phyloP scores from a whole-genome alignment of 2,797 vertebrate genomes.

The Psittacula echo region DNA sequence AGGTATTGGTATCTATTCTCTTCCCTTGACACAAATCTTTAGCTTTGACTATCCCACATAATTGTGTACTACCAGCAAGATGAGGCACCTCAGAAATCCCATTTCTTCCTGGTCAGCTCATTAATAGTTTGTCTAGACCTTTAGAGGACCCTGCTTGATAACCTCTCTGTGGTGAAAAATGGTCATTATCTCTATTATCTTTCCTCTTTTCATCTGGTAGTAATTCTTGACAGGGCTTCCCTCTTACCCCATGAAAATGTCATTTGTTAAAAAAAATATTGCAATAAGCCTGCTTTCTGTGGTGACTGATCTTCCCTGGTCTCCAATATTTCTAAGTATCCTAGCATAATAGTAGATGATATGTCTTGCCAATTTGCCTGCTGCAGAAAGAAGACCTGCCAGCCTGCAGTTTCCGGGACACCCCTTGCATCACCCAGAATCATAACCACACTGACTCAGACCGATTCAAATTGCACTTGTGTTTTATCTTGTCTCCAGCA shows the following conservation, averaged over 20 bases:
- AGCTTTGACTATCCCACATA: rapidly evolving
- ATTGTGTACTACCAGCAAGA: not conserved
- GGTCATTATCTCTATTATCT: not conserved
- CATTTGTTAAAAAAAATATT: not conserved
- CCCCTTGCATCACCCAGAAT: not conserved
- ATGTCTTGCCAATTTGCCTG: not conserved
- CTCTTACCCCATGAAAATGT: not conserved
- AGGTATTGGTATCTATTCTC: not conserved
- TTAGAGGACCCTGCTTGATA: not conserved
- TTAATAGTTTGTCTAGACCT: not conserved
- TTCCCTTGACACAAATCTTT: not conserved
- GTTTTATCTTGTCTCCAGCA: not conserved
- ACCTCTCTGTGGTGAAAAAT: not conserved
- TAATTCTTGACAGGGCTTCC: not conserved
- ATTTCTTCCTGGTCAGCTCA: not conserved
- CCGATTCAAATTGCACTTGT: not conserved
- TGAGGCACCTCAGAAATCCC: not conserved
- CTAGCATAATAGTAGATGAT: not conserved
- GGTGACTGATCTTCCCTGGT: not conserved
- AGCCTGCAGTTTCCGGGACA: not conserved
- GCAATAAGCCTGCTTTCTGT: not conserved
- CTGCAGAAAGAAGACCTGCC: not conserved
- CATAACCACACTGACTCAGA: not conserved
- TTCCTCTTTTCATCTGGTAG: not conserved
- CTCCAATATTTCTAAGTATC: not conserved